Evolutionary conservation across 2,113 vertebrate species (phyloP).

Genomic region (Propithecus coquereli): DNA sequence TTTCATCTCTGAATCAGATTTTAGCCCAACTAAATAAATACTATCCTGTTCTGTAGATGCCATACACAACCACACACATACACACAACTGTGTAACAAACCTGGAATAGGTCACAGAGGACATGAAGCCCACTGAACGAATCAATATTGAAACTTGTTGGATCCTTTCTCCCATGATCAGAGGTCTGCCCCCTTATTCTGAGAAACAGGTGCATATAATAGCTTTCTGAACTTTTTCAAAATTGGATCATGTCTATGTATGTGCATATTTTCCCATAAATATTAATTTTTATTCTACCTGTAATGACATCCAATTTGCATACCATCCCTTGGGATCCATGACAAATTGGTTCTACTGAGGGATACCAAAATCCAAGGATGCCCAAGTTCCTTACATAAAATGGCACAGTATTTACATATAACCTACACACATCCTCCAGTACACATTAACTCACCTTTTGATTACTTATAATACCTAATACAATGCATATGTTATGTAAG

Average conservation of each 20-base stretch:
- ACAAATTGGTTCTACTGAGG: neutral
- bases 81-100: neutral
- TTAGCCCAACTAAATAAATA: neutral
- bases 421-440: neutral
- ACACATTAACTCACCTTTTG: neutral
- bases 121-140: neutral
- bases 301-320: neutral
- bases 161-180: neutral
- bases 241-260: neutral
- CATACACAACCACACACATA: too few species aligned
- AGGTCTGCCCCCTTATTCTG: neutral
- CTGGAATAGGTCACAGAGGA: neutral
- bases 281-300: neutral
- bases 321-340: neutral
- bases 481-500: neutral
- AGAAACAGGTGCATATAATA: neutral
- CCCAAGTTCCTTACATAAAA: neutral
- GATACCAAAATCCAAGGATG: neutral
- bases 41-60: neutral
- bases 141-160: neutral
- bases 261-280: neutral
- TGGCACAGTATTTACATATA: neutral
- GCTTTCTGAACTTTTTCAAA: neutral
- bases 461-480: neutral
- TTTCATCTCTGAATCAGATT: neutral